A percentile compares a stretch with the other conserved stretches of the same genome.
Evolutionary conservation across 2,888 invertebrate species (phyloP).

Genomic region (Andrena bicolor): DNA sequence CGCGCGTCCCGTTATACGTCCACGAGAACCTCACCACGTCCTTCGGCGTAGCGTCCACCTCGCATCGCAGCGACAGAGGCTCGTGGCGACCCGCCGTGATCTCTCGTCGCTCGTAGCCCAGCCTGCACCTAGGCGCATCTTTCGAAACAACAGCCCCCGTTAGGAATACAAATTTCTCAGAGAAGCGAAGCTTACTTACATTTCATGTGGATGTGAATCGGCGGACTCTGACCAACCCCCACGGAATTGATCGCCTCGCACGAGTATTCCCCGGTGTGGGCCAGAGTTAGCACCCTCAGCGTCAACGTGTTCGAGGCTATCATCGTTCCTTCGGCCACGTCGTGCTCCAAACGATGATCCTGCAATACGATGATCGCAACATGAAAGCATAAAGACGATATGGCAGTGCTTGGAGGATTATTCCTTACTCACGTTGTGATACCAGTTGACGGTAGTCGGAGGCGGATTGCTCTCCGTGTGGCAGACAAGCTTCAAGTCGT

Average conservation of each 20-base stretch:
- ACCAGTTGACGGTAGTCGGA: constrained; percentile 91
- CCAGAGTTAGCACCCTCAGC: constrained; percentile 89
- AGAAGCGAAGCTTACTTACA: constrained; percentile 88
- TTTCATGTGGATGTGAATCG: constrained; percentile 90
- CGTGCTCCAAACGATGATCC: constrained; percentile 89
- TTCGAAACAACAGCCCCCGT: constrained; percentile 56
- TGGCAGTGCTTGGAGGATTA: not conserved
- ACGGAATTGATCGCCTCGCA: constrained; percentile 93
- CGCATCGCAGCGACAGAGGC: constrained; percentile 91
- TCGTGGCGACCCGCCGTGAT: constrained; percentile 91
- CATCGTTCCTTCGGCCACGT: constrained; percentile 89
- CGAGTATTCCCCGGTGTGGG: constrained; percentile 91
- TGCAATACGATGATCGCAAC: constrained; percentile 80
- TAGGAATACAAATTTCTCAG: not conserved
- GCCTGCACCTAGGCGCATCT: constrained; percentile 93
- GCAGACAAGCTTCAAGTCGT: constrained; percentile 92
- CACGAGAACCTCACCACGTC: constrained; percentile 91
- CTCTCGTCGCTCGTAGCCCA: constrained; percentile 90
- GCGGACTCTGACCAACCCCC: constrained; percentile 92
- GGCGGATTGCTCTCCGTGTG: constrained; percentile 92
- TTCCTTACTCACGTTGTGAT: constrained; percentile 90
- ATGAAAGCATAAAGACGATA: too few relatives aligned
- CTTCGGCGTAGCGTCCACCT: constrained; percentile 92
- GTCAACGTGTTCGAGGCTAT: constrained; percentile 89
- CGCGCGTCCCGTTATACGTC: constrained; percentile 93